Conservation (phyloP, 2,797 vertebrate species). For the Halcyon chelicuti region DNA sequence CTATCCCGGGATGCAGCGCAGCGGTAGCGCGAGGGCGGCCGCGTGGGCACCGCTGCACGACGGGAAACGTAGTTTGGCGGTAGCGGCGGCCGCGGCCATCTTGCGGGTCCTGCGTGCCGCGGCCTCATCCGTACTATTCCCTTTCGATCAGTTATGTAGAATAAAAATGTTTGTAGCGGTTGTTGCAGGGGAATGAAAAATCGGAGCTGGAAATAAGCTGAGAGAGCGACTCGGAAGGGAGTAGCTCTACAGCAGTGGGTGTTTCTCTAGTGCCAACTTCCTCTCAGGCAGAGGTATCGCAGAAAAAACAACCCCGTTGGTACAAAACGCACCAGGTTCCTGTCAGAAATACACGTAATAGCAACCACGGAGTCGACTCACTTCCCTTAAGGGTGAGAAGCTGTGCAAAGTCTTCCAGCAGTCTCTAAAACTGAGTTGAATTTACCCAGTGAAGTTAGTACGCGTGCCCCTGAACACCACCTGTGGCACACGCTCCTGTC, state of each 20-base stretch:
- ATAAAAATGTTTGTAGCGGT: too few species aligned
- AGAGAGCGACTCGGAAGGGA: neutral
- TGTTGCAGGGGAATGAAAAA: neutral
- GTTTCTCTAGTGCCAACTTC: rapidly evolving
- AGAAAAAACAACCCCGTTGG: rapidly evolving
- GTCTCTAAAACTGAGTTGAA: rapidly evolving
- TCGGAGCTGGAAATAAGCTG: neutral
- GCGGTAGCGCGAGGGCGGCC: rapidly evolving
- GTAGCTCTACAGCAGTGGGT: rapidly evolving
- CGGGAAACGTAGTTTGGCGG: neutral
- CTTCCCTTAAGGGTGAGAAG: rapidly evolving
- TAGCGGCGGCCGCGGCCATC: neutral
- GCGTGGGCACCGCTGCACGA: neutral
- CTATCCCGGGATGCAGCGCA: rapidly evolving
- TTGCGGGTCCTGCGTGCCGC: neutral
- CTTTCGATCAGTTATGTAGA: neutral
- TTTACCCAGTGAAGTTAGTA: neutral
- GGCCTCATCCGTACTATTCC: too few species aligned
- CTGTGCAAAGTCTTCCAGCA: neutral
- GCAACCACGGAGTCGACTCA: rapidly evolving
- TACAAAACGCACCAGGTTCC: rapidly evolving
- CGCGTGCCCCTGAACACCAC: rapidly evolving
- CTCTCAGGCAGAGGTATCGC: rapidly evolving
- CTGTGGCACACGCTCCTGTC: rapidly evolving
- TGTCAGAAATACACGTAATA: rapidly evolving